These are phyloP conservation scores for Blennius ocellaris DNA, from an alignment of 2,113 vertebrate species.

Conservation along the genomic window DNA sequence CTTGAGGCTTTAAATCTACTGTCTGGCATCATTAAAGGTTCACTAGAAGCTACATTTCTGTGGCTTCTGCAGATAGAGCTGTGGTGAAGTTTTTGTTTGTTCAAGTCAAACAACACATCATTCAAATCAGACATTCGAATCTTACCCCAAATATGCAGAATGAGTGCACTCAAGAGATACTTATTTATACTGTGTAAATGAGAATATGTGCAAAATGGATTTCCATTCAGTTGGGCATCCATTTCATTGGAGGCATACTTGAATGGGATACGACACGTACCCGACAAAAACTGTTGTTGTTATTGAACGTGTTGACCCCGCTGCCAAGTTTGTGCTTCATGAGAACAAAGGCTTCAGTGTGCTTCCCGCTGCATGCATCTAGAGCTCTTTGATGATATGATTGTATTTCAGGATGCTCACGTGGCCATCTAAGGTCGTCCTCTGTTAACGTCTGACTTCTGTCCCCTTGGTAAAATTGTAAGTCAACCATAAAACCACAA, in stretches of 20 bases:
- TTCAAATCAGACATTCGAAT: constrained; percentile 4
- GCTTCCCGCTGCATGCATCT: neutral
- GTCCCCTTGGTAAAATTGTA: constrained; percentile 40
- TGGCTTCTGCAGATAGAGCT: constrained; percentile 25
- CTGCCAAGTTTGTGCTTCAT: neutral
- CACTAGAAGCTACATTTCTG: constrained; percentile 21
- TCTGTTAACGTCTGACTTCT: constrained; percentile 35
- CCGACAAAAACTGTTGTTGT: neutral
- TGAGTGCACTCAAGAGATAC: neutral
- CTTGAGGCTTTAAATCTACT: neutral
- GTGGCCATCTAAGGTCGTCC: constrained; percentile 35
- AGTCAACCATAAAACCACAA: constrained; percentile 44
- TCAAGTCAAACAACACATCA: constrained; percentile 18
- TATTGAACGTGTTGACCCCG: neutral
- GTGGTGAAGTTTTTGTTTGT: constrained; percentile 22
- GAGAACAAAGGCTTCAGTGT: neutral
- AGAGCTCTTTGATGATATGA: neutral
- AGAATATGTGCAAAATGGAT: neutral
- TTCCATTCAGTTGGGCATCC: neutral
- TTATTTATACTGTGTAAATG: neutral
- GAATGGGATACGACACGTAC: neutral
- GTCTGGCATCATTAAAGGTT: constrained; percentile 32
- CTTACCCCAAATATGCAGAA: neutral
- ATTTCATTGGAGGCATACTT: neutral
- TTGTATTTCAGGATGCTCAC: constrained; percentile 23